These are phyloP conservation scores for Benitochromis conjunctus DNA, from an alignment of 2,113 vertebrate species.

Conservation along the genomic window DNA sequence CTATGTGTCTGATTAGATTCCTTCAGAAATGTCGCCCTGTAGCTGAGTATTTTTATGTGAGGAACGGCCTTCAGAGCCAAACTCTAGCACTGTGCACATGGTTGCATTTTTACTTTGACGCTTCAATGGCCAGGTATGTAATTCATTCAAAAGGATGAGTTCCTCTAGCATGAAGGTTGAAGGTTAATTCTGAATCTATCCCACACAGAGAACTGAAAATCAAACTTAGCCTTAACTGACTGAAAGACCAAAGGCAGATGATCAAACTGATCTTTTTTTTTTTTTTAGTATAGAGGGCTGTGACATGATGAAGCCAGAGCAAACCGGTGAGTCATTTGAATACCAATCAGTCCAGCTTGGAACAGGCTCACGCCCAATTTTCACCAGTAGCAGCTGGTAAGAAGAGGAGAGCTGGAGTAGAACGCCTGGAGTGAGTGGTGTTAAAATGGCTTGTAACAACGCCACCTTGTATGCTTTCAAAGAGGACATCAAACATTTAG, in stretches of 20 bases:
- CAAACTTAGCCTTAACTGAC: neutral
- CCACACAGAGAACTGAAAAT: neutral
- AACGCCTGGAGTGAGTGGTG: neutral
- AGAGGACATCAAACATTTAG: constrained; percentile 21
- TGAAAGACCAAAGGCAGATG: neutral
- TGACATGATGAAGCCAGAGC: neutral
- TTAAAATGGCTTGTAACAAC: neutral
- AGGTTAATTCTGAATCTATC: constrained; percentile 14
- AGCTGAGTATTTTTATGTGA: neutral
- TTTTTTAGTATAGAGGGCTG: neutral
- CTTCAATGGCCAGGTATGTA: neutral
- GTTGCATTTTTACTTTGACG: neutral
- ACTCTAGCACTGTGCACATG: neutral
- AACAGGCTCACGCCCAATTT: neutral
- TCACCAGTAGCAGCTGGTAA: constrained; percentile 6
- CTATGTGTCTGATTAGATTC: constrained; percentile 39
- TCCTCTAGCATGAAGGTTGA: neutral
- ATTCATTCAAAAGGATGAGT: neutral
- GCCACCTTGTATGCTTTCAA: neutral
- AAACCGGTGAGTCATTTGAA: neutral
- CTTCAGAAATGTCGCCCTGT: neutral
- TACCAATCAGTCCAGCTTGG: constrained; percentile 1
- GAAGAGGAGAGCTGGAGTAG: neutral
- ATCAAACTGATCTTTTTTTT: neutral
- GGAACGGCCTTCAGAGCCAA: neutral